Evolutionary conservation across 2,888 invertebrate genomes (phyloP), one percentile per base, ranked within the genome.

Genomic region (Heliconius aoede): DNA sequence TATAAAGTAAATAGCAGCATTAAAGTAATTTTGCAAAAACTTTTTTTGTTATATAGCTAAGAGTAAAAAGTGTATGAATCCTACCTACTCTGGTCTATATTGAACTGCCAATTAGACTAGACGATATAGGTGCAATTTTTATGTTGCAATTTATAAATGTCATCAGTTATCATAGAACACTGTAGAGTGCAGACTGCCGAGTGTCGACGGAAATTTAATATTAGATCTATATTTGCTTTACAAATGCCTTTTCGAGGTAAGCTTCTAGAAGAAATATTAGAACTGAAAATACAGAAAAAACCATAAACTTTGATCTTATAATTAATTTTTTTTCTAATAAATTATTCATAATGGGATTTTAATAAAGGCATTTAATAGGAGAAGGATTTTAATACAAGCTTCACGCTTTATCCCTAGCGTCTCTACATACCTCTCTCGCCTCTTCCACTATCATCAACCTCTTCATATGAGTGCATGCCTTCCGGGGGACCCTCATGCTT

Each of bases 191-290:
- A 11, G 11, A 36, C 36, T 36, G 36, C 26, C 21, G 18, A 46
- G 67, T 26, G 67, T 46, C 28, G 28, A 51, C 21, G 24, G 24
- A 15, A 36, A 46, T 21, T 67, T 60, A 24, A 7, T 30, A 11
- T 1, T 58, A 67, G 24, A 55, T 26, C 21, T 30, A n/a, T 68
- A 65, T 28, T n/a, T 67, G 4, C n/a, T 64, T 26, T n/a, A 51
- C 55, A 26, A 32, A 75, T 75, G 71, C 32, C 68, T 55, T 51
- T 61, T 40, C 64, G 36, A 71, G 62, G 71, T 71, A 71, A 71
- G 62, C 55, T 64, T n/a, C 36, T 40, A 21, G 21, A 40, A 1
- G 15, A 28, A 68, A 26, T 15, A 26, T 65, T 36, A 36, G 9
- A 62, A 26, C 2, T 46, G 46, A 46, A 46, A 46, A 18, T 15